Base-by-base conservation (phyloP, 2,797 vertebrate species). In the Poliocrania exsul region DNA sequence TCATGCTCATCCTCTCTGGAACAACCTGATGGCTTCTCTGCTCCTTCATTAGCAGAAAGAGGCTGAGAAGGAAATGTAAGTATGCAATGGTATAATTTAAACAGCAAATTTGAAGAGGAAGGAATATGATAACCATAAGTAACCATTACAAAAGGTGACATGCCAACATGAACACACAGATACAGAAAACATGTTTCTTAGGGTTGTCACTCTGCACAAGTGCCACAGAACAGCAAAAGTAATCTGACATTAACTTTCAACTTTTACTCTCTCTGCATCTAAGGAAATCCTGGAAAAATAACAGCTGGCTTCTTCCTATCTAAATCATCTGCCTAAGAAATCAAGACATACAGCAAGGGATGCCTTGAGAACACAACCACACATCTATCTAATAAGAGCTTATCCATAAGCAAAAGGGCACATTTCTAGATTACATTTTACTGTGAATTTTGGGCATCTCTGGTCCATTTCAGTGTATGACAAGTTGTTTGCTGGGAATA, bases 21-120 rank as follows among this genome's bases (percentile, higher is more conserved):
- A 47, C 60, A 86, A 46, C 26, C 54, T 64, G 60, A 72, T 0
- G 0, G 54, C 58, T 79, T 88, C 61, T 90, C 46, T 94, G 87
- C 54, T 61, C 74, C 87, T 79, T 95, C 88, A 86, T 95, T 94
- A 97, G 67, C 44, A 84, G 58, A 23, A 90, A 54, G 15, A 80
- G 62, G 20, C 26, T 79, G 71, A 88, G 49, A 88, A 72, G 29
- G 10, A 24, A 64, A 93, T 73, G 2, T n/a, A 84, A 88, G 56
- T 66, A 62, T 67, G 64, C 64, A 89, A 77, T 0, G 7, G 29
- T n/a, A 40, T 73, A 83, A 88, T 77, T 90, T 70, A 47, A 92
- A 66, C 5, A 50, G 78, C 51, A 71, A 77, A 66, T 77, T 4
- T 75, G 81, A 92, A 81, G 67, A 81, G 46, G 35, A 57, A 79